These are phyloP conservation scores for Bothrops jararaca DNA, from an alignment of 2,113 vertebrate species.

Conservation along the genomic window DNA sequence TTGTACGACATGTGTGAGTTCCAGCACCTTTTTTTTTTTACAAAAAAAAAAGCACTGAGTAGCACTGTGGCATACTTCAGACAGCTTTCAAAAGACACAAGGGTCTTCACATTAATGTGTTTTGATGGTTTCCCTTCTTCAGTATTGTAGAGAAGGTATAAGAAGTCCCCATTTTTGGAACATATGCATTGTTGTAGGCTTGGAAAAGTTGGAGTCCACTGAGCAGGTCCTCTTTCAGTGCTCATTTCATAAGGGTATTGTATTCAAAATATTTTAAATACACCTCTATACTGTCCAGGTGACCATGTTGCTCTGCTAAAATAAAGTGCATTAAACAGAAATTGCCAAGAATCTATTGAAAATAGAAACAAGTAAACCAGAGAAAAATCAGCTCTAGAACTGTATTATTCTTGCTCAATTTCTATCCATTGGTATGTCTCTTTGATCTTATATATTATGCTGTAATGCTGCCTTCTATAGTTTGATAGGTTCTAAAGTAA, in stretches of 20 bases:
- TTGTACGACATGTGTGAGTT: too few relatives aligned
- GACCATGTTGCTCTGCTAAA: not conserved
- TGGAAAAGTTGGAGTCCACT: not conserved
- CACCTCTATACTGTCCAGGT: not conserved
- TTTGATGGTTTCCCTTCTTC: not conserved
- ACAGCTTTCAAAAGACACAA: not conserved
- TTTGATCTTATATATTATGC: not conserved
- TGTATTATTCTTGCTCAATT: not conserved
- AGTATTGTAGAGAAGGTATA: not conserved
- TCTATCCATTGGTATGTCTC: not conserved
- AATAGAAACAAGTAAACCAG: not conserved
- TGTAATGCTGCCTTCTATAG: not conserved
- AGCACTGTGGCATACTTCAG: not conserved
- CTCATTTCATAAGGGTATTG: not conserved
- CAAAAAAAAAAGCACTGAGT: too few relatives aligned
- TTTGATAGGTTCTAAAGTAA: not conserved
- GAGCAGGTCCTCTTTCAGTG: not conserved
- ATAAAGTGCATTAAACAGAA: not conserved
- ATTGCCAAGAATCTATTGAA: not conserved
- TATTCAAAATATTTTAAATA: not conserved
- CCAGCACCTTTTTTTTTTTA: too few relatives aligned
- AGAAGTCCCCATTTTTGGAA: not conserved
- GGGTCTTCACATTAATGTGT: not conserved
- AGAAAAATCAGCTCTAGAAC: not conserved
- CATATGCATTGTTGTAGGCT: not conserved